Conservation (phyloP, 2,888 invertebrate species). For the Hesperia comma region DNA sequence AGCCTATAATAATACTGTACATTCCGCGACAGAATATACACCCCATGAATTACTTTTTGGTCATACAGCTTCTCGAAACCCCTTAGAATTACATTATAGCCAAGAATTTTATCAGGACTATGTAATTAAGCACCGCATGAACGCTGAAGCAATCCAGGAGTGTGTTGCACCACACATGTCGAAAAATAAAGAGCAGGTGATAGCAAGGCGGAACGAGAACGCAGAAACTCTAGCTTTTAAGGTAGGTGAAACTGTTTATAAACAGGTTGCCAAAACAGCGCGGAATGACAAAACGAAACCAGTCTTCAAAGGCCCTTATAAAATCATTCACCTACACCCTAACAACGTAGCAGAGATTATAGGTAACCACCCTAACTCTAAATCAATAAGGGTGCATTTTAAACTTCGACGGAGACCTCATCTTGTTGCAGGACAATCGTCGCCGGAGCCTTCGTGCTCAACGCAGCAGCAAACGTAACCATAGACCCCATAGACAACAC, state of each 20-base stretch:
- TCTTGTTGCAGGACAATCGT: constrained; percentile 37
- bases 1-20: constrained; percentile 48
- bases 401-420: constrained; percentile 37
- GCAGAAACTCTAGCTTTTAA: constrained; percentile 43
- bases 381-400: constrained; percentile 40
- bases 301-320: constrained; percentile 39
- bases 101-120: constrained; percentile 86
- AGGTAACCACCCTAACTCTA: constrained; percentile 39
- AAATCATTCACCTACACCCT: constrained; percentile 38
- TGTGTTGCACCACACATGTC: constrained; percentile 36
- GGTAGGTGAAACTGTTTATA: constrained; percentile 46
- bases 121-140: constrained; percentile 85
- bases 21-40: constrained; percentile 48
- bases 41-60: constrained; percentile 48
- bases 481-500: constrained; percentile 22
- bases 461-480: constrained; percentile 19
- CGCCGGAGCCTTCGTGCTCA: constrained; percentile 21
- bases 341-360: constrained; percentile 39
- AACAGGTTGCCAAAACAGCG: constrained; percentile 47
- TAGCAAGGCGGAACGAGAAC: constrained; percentile 38
- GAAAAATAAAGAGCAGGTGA: constrained; percentile 39
- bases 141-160: constrained; percentile 42
- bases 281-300: constrained; percentile 42
- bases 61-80: constrained; percentile 49
- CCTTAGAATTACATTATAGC: constrained; percentile 49